These are phyloP conservation scores for Diploscapter pachys DNA, from an alignment of 1,140 invertebrate genomes.

Conservation along the genomic window DNA sequence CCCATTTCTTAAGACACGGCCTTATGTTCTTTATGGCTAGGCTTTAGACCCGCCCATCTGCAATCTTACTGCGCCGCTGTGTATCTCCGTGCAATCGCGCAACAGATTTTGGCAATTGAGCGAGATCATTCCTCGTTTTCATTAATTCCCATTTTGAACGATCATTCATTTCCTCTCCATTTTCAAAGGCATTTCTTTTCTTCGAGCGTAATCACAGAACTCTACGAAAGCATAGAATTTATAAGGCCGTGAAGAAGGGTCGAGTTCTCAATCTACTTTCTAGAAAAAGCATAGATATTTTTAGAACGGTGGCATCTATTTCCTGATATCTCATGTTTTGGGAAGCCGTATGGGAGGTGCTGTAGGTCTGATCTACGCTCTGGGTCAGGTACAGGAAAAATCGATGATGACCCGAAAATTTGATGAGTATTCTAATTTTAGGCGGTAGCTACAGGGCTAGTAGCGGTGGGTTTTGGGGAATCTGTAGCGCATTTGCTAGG, in stretches of 20 bases:
- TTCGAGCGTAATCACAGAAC: too few relatives aligned
- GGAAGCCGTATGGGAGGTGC: conserved; percentile 86
- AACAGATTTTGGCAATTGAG: too few relatives aligned
- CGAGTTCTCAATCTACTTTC: not conserved
- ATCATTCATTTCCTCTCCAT: too few relatives aligned
- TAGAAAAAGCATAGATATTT: conserved; percentile 7
- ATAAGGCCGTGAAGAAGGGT: too few relatives aligned
- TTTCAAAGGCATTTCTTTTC: too few relatives aligned
- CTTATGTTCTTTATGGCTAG: too few relatives aligned
- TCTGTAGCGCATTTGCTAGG: conserved; percentile 80
- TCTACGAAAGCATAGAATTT: too few relatives aligned
- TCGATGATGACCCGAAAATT: not conserved
- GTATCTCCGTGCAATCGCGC: too few relatives aligned
- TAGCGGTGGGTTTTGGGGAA: conserved; percentile 91
- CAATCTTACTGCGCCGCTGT: too few relatives aligned
- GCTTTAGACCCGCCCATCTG: too few relatives aligned
- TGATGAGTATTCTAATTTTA: conserved; percentile 61
- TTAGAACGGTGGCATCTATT: conserved; percentile 86
- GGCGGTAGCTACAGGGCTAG: conserved; percentile 89
- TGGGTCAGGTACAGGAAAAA: conserved; percentile 74
- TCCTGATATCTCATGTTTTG: conserved; percentile 84
- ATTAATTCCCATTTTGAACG: too few relatives aligned
- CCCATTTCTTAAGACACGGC: not conserved
- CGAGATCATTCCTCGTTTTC: too few relatives aligned
- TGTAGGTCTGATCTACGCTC: conserved; percentile 86